These are phyloP conservation scores for Eupithecia exiguata DNA, from an alignment of 2,888 invertebrate genomes.

Conservation along the genomic window DNA sequence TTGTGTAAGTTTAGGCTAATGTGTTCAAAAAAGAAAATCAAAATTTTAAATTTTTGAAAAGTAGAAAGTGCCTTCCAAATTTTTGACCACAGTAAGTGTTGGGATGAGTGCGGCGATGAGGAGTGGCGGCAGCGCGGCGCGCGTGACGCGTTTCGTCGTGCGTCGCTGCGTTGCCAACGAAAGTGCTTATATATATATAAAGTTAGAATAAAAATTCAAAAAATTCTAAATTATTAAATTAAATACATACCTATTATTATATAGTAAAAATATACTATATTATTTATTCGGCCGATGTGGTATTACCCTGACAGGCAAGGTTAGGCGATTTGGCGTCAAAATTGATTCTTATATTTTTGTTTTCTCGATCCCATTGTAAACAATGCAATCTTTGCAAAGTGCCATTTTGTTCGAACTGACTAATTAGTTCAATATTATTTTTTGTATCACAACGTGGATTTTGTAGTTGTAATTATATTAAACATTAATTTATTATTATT, in stretches of 20 bases:
- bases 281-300: constrained; percentile 85
- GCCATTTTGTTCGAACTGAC: constrained; percentile 79
- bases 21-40: constrained; percentile 87
- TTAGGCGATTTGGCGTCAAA: constrained; percentile 80
- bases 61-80: constrained; percentile 93
- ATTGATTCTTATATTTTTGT: constrained; percentile 66
- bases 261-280: constrained; percentile 81
- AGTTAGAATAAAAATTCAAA: constrained; percentile 83
- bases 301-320: constrained; percentile 91
- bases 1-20: constrained; percentile 87
- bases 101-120: constrained; percentile 83
- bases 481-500: constrained; percentile 68
- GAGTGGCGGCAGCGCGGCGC: constrained; percentile 45
- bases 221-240: constrained; percentile 83
- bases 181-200: constrained; percentile 80
- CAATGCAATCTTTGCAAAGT: constrained; percentile 79
- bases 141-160: constrained; percentile 2
- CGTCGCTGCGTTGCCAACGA: constrained; percentile 53
- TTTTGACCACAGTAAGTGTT: constrained; percentile 85
- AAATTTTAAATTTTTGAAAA: constrained; percentile 83
- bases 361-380: constrained; percentile 66
- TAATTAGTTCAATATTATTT: constrained; percentile 62
- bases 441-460: constrained; percentile 68
- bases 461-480: constrained; percentile 65
- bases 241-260: constrained; percentile 84